Percentiles rank a stretch among this genome's conserved stretches.
Evolutionary conservation across 2,797 vertebrate species (phyloP).

Genomic region (Macropodus opercularis): DNA sequence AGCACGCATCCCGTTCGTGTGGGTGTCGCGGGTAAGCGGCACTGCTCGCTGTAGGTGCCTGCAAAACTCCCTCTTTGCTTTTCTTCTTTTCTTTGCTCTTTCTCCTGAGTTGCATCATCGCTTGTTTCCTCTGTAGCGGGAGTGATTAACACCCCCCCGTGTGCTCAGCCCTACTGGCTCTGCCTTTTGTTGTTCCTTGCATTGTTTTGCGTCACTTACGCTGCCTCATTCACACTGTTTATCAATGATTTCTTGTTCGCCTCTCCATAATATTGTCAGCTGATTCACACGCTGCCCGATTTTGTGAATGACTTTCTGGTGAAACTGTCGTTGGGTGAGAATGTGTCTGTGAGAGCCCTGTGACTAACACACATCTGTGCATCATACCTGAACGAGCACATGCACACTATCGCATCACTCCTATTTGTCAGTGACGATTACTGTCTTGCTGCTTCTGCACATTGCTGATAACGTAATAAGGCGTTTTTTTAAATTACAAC

Average conservation of each 20-base stretch:
- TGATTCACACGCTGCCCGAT: not conserved
- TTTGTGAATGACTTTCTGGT: constrained; percentile 25
- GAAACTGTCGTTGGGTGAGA: constrained; percentile 21
- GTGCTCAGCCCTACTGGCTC: constrained; percentile 37
- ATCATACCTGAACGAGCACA: constrained; percentile 7
- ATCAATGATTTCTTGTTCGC: constrained; percentile 17
- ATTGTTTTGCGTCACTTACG: constrained; percentile 73
- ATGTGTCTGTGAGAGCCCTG: not conserved
- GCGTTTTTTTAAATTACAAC: constrained; percentile 20
- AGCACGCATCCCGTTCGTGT: constrained; percentile 30
- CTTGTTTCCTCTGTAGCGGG: constrained; percentile 46
- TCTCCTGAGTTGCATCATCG: constrained; percentile 79
- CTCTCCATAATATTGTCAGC: constrained; percentile 1
- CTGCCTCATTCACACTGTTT: constrained; percentile 16
- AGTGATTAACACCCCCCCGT: constrained; percentile 52
- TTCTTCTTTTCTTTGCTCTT: constrained; percentile 53
- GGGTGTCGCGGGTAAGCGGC: constrained; percentile 31
- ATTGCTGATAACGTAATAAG: constrained; percentile 4
- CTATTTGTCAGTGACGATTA: not conserved
- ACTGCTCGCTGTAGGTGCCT: constrained; percentile 28
- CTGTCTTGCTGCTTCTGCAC: constrained; percentile 12
- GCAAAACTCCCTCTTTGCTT: constrained; percentile 13
- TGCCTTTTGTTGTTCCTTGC: constrained; percentile 64
- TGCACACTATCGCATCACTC: not conserved
- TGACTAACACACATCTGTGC: constrained; percentile 10